Percentiles rank a stretch among this genome's conserved stretches.
Conservation (phyloP, 2,888 invertebrate species). For the Erpobdella octoculata region DNA sequence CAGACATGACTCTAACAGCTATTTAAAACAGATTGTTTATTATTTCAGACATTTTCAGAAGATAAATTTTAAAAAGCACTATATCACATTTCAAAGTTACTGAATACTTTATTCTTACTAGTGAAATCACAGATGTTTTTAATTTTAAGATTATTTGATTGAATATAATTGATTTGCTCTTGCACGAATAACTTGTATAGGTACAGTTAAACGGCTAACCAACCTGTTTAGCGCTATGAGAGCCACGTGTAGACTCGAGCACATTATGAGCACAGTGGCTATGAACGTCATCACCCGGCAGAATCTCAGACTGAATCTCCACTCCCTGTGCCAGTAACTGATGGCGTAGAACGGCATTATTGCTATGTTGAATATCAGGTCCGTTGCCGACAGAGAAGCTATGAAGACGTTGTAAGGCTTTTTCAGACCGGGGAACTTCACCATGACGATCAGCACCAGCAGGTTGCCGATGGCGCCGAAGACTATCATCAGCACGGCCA, state of each 20-base stretch:
- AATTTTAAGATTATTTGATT: too few species aligned
- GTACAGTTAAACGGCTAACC: too few species aligned
- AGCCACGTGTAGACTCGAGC: conserved; percentile 27
- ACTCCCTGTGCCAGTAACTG: conserved; percentile 23
- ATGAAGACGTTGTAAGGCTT: conserved; percentile 32
- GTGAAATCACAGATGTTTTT: too few species aligned
- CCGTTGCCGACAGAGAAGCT: conserved; percentile 30
- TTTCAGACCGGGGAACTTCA: conserved; percentile 17
- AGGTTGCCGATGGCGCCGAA: conserved; percentile 27
- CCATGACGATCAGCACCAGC: conserved; percentile 20
- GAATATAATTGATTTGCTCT: too few species aligned
- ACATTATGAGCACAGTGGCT: conserved; percentile 26
- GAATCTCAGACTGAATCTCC: conserved; percentile 23
- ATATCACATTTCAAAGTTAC: too few species aligned
- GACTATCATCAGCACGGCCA: conserved; percentile 20
- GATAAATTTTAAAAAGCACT: too few species aligned
- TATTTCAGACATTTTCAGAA: too few species aligned
- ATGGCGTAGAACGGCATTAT: conserved; percentile 33
- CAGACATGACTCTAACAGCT: too few species aligned
- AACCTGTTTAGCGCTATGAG: conserved; percentile 30
- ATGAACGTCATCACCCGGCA: conserved; percentile 28
- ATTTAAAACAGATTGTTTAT: too few species aligned
- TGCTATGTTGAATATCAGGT: conserved; percentile 26
- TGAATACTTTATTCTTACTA: too few species aligned
- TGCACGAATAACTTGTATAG: too few species aligned